Percentiles rank a stretch among this genome's conserved stretches.
Conservation (phyloP, 2,797 vertebrate species). For the Rhinogobio ventralis region DNA sequence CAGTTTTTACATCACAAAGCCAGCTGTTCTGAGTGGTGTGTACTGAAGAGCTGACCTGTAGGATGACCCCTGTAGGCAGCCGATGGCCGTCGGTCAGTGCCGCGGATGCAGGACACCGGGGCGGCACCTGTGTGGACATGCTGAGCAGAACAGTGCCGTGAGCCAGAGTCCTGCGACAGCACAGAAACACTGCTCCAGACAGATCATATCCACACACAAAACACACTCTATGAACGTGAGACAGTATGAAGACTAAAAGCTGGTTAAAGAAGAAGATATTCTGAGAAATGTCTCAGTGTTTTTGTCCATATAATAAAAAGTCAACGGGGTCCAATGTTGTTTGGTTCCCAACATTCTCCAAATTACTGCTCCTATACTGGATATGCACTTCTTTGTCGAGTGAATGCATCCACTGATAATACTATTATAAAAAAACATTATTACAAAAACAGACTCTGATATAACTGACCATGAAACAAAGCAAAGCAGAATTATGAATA, state of each 20-base stretch:
- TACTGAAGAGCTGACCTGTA: conserved; percentile 69
- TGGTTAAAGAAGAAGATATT: not conserved
- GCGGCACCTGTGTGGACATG: conserved; percentile 66
- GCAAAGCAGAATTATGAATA: too few species aligned
- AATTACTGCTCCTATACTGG: too few species aligned
- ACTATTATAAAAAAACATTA: too few species aligned
- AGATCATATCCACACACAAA: not conserved
- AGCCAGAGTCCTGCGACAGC: conserved; percentile 66
- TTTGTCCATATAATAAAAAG: too few species aligned
- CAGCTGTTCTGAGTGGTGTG: too few species aligned
- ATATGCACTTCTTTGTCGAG: too few species aligned
- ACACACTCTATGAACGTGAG: not conserved
- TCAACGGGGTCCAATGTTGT: too few species aligned
- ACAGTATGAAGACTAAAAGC: not conserved
- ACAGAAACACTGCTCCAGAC: not conserved
- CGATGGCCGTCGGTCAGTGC: conserved; percentile 74
- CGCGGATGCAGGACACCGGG: conserved; percentile 63
- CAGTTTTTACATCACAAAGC: too few species aligned
- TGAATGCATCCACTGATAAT: too few species aligned
- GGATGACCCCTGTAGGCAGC: conserved; percentile 68
- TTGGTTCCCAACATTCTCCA: not conserved
- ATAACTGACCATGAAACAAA: too few species aligned
- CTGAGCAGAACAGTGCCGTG: conserved; percentile 74
- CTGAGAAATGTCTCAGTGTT: too few species aligned
- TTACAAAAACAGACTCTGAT: too few species aligned